Conservation (phyloP, 2,888 invertebrate species). For the Mythimna loreyi region DNA sequence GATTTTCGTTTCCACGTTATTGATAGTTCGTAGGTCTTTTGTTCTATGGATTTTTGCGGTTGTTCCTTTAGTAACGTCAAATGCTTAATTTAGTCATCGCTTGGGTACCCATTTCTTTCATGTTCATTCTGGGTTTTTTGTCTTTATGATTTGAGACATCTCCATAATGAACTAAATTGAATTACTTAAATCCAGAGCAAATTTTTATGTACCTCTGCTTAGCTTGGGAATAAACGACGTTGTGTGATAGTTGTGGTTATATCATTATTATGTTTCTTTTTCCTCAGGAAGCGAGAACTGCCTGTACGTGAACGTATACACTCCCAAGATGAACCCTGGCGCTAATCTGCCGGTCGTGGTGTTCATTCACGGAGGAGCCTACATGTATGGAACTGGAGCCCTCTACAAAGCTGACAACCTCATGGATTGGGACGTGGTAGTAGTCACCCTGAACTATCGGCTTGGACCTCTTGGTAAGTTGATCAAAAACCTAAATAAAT, state of each 20-base stretch:
- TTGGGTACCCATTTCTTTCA: no score
- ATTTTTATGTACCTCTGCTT: neutral
- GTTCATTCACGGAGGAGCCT: constrained; percentile 93
- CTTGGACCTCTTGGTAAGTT: constrained; percentile 93
- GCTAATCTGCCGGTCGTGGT: constrained; percentile 91
- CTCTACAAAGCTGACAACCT: constrained; percentile 90
- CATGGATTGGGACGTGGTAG: constrained; percentile 92
- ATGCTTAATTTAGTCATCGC: no score
- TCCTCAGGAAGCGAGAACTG: constrained; percentile 92
- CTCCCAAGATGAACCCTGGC: constrained; percentile 84
- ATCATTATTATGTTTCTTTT: constrained; percentile 1
- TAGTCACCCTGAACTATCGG: constrained; percentile 93
- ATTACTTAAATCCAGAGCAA: no score
- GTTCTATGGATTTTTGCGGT: no score
- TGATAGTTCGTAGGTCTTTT: no score
- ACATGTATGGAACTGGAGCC: constrained; percentile 92
- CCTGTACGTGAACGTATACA: constrained; percentile 92
- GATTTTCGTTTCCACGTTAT: no score
- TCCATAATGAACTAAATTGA: no score
- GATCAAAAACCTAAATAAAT: neutral
- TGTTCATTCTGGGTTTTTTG: no score
- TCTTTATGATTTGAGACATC: no score
- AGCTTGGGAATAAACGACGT: no score
- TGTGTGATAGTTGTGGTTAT: no score
- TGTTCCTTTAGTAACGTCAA: no score